Evolutionary conservation across 2,113 vertebrate genomes (phyloP), one percentile per base, ranked within the genome.

Genomic region (Hippotragus niger): DNA sequence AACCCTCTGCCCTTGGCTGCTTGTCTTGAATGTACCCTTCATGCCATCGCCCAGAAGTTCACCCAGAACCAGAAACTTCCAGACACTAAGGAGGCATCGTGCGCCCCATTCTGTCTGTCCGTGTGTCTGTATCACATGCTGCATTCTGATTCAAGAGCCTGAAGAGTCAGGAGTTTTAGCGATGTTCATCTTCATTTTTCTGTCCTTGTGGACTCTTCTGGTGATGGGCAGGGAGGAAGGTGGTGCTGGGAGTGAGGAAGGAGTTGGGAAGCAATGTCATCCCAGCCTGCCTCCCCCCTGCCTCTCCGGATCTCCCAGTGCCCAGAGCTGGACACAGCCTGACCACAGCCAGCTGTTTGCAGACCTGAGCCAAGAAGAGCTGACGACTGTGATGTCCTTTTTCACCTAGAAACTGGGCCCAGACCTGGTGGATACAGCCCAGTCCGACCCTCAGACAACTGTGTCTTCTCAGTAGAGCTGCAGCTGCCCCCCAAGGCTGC

Each of bases 401-500:
- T 98, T 99, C 96, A 98, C 97, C 92, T 82, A 52, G 1, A 96
- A 90, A 40, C 98, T 99, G 3, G 97, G 98, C 6, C 90, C 99
- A 90, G 96, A 95, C 5, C 98, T 99, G 93, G 99, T 99, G 8
- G 99, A 95, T 1, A 98, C 96, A 7, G 98, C 97, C 1, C 52
- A 60, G 0, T 99, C 4, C 91, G 86, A 0, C 98, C 99, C 0
- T 98, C 98, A 0, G 98, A 99, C 21, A 99, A 99, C 93, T 99
- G 99, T 71, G 80, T 99, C 45, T 99, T 99, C 96, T 97, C 98
- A 0, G 98, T 99, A 29, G 99, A 99, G 2, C 97, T 99, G 31
- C 98, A 98, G 14, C 93, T 99, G 10, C 99, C 99, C 1, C 96
- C 89, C 83, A 99, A 99, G 97, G 98, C 97, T 0, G 98, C 99